Base-by-base conservation (phyloP, 2,113 vertebrate genomes). In the Regulus satrapa region DNA sequence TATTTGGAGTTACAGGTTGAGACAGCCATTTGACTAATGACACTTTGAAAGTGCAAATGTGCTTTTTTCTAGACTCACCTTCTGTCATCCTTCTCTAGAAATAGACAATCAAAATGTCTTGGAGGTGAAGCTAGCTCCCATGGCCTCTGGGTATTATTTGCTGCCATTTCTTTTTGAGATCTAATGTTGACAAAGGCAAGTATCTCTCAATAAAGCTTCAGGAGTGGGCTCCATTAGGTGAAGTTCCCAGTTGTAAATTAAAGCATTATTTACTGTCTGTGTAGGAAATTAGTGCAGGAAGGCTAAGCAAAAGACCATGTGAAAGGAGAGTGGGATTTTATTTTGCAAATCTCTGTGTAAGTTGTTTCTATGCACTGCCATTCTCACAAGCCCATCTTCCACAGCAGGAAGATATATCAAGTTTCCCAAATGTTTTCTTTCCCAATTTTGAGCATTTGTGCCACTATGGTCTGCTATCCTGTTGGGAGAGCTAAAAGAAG, bases 1-100 rank as follows among this genome's bases (percentile, higher is more conserved):
- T 17, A 28, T 74, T 86, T 87, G 45, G 56, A 55, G 63, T 80
- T 90, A 62, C 20, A 73, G 41, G 36, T 77, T 46, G 77, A 92
- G 83, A 81, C 52, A 85, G 43, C 9, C 48, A 49, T 89, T 95
- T 87, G 80, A 89, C 43, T 89, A 89, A 96, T 68, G 66, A 89
- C 61, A 87, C 95, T 97, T 89, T 89, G 49, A 91, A 95, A 92
- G 69, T 48, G 25, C 48, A 91, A 88, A 80, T 85, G 38, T 38
- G 9, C 1, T 46, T 17, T 41, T 43, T n/a, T 17, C 45, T 4
- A 13, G 77, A 61, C 16, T 2, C 5, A 54, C 36, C 28, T 74
- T 85, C 69, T 81, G 48, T 64, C 52, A 75, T 56, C 28, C 36
- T 61, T 87, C 55, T 81, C 36, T 69, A 55, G 45, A n/a, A 92